Conservation (phyloP, 1,140 invertebrate genomes). For the Mya arenaria region DNA sequence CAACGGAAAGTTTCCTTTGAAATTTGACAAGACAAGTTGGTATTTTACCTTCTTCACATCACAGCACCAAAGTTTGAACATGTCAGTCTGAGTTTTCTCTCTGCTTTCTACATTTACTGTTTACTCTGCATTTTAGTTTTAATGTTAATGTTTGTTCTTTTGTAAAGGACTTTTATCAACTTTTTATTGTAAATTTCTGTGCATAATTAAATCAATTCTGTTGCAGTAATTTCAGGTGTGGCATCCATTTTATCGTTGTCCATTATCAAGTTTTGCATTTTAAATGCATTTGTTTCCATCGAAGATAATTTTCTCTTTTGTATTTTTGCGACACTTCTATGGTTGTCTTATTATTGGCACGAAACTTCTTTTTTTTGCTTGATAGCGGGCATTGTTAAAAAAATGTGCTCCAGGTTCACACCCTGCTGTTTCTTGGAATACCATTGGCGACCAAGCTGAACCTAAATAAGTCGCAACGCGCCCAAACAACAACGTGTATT, state of each 20-base stretch:
- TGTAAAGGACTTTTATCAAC: no score
- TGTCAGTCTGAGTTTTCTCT: no score
- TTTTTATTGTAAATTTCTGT: no score
- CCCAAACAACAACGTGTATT: slow-evolving; percentile 39
- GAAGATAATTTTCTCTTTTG: not conserved
- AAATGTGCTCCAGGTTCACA: slow-evolving; percentile 9
- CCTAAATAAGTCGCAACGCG: slow-evolving; percentile 30
- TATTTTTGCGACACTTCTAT: no score
- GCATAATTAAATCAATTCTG: no score
- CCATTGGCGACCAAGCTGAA: slow-evolving; percentile 53
- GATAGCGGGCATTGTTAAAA: slow-evolving; percentile 5
- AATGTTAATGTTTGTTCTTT: no score
- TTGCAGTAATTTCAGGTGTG: not conserved
- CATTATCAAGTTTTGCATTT: slow-evolving; percentile 15
- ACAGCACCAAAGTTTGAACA: slow-evolving; percentile 33
- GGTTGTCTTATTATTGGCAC: no score
- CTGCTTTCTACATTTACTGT: no score
- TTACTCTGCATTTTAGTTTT: no score
- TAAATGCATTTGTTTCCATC: not conserved
- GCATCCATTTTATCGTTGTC: not conserved
- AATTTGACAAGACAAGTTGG: not conserved
- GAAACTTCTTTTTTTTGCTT: not conserved
- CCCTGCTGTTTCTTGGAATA: slow-evolving; percentile 17
- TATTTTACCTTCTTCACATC: not conserved
- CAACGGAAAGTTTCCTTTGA: slow-evolving; percentile 1